Percentiles rank a stretch among this genome's conserved stretches.
Conservation (phyloP, 2,888 invertebrate species). For the Pammene fasciana region DNA sequence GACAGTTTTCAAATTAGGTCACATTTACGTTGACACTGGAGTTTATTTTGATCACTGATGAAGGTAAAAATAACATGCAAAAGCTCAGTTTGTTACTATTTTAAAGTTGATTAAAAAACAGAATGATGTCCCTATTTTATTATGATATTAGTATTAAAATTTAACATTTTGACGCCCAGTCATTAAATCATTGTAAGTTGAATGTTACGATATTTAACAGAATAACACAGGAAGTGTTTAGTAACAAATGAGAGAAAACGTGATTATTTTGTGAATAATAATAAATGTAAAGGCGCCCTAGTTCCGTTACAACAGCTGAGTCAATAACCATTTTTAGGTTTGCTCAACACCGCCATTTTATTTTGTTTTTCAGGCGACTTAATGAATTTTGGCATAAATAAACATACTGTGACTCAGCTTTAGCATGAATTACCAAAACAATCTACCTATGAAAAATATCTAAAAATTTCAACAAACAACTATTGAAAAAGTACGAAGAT, state of each 20-base stretch:
- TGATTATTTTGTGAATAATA: background rate
- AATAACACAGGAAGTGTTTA: too few species aligned
- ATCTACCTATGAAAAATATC: background rate
- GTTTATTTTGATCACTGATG: constrained; percentile 34
- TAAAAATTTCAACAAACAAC: background rate
- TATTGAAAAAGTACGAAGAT: too few species aligned
- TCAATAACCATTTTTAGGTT: constrained; percentile 16
- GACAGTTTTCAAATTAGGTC: constrained; percentile 43
- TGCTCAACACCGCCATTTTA: background rate
- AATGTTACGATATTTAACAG: background rate
- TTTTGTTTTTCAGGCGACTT: background rate
- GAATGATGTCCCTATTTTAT: too few species aligned
- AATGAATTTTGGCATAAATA: background rate
- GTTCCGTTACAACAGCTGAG: constrained; percentile 8
- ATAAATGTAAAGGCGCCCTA: background rate
- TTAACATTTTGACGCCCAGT: background rate
- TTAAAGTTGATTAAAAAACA: too few species aligned
- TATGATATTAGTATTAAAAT: too few species aligned
- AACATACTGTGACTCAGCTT: background rate
- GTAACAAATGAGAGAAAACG: background rate
- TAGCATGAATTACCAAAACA: background rate
- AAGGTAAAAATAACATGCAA: constrained; percentile 32
- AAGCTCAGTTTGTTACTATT: too few species aligned
- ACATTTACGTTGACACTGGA: constrained; percentile 42
- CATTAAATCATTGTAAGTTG: background rate